Conservation (phyloP, 2,797 vertebrate genomes). For the Argya squamiceps region DNA sequence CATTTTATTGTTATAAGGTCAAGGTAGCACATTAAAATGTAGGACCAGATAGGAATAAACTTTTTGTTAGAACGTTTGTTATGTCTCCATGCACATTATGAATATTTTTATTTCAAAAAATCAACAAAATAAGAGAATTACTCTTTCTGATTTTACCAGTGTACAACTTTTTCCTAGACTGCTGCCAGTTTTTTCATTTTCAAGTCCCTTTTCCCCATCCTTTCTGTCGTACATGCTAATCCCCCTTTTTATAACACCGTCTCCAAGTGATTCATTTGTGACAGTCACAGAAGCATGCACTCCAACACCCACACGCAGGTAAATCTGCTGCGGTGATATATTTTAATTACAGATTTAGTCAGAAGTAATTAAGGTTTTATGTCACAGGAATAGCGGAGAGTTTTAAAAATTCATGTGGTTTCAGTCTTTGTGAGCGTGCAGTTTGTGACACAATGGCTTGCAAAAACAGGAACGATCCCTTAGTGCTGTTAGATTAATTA, state of each 20-base stretch:
- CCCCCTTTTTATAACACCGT: constrained; percentile 57
- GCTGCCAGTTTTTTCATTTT: constrained; percentile 32
- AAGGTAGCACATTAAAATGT: neutral
- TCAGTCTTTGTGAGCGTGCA: constrained; percentile 62
- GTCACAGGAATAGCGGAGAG: constrained; percentile 75
- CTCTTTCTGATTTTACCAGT: neutral
- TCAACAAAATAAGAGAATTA: neutral
- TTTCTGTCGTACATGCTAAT: constrained; percentile 55
- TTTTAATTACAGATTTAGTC: constrained; percentile 97
- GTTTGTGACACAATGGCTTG: constrained; percentile 72
- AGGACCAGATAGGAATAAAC: neutral
- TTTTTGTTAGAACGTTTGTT: neutral
- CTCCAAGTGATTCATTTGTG: constrained; percentile 88
- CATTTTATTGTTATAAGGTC: neutral
- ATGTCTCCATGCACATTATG: neutral
- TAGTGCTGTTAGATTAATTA: constrained; percentile 80
- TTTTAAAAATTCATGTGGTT: constrained; percentile 77
- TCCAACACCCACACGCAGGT: constrained; percentile 83
- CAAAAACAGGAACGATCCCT: constrained; percentile 75
- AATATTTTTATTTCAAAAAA: neutral
- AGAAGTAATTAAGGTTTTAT: constrained; percentile 92
- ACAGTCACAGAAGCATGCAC: constrained; percentile 78
- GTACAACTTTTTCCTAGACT: constrained; percentile 14
- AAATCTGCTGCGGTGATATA: constrained; percentile 87
- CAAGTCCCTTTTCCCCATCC: constrained; percentile 9